Base-by-base conservation (phyloP, 2,888 invertebrate genomes). In the Saturnia japonica region DNA sequence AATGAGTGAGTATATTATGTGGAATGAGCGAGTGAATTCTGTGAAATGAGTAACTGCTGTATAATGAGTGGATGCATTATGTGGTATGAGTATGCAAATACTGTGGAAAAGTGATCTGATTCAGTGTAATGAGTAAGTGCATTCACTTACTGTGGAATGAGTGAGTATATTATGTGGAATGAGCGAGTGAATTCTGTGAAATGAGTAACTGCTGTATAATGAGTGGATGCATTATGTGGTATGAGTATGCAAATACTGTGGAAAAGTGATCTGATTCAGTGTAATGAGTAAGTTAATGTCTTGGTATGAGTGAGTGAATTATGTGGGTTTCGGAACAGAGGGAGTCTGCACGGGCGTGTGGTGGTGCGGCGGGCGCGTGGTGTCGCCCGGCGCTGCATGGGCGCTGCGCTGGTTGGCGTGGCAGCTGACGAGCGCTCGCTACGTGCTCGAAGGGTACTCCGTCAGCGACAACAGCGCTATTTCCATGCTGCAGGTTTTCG, bases 401-500 rank as follows among this genome's bases (percentile, higher is more conserved):
- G 97, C 97, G 83, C 98, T 99, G 85, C 96, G 99, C 70, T 99
- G 99, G 99, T 95, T 99, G 73, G 99, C 99, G 0, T 99, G 99
- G 99, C 98, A 99, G 93, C 98, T 98, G 42, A 97, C 98, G 1
- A 97, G 98, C 66, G 97, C 98, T n/a, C 98, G 99, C 85, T 99
- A 99, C 90, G 98, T 99, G 70, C 95, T 99, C 43, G 99, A 99
- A 91, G 99, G 99, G 0, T 99, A 99, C 94, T 98, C 98, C 78
- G 99, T 99, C 82, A 97, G 98, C 0, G 99, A 99, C 91, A 99
- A 99, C 94, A 97, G 97, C 82, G 99, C 99, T 62, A 97, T 97
- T 45, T 98, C 99, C 76, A 99, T 99, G 96, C 95, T 99, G 76
- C 99, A 99, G 93, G 98, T 99, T 16, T 99, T 98, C 89, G 99